phyloP scores from a whole-genome alignment of 2,797 vertebrate species.

The Echeneis naucrates region DNA sequence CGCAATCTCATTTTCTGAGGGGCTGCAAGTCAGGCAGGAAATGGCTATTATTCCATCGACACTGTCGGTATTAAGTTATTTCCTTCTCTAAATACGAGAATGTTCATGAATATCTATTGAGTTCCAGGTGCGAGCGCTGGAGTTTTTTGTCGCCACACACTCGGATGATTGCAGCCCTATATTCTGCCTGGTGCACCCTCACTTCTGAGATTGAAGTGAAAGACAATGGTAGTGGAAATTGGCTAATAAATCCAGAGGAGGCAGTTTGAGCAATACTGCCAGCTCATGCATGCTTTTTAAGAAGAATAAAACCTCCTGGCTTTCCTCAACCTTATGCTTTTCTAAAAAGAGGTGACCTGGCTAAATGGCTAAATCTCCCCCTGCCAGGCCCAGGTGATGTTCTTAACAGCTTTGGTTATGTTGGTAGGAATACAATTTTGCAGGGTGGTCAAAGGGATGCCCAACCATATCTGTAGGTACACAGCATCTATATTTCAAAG shows the following conservation, averaged over 20 bases:
- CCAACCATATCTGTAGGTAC: conserved; percentile 35
- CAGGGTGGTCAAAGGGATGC: conserved; percentile 43
- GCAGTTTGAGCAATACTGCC: conserved; percentile 88
- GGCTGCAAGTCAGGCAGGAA: conserved; percentile 99
- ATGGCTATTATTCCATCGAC: conserved; percentile 99
- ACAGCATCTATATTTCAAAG: conserved; percentile 63
- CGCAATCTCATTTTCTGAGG: conserved; percentile 98
- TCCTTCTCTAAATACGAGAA: conserved; percentile 99
- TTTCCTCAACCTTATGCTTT: conserved; percentile 62
- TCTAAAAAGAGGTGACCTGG: conserved; percentile 60
- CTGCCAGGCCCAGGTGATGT: conserved; percentile 17
- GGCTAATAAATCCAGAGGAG: conserved; percentile 98
- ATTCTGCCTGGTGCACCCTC: conserved; percentile 92
- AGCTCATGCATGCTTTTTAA: conserved; percentile 88
- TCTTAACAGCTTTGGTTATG: conserved; percentile 42
- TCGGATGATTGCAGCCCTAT: conserved; percentile 92
- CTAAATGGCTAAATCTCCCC: conserved; percentile 57
- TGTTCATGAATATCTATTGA: conserved; percentile 99
- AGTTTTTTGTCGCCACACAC: conserved; percentile 86
- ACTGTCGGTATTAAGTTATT: conserved; percentile 99
- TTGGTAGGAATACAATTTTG: conserved; percentile 39
- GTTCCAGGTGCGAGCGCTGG: conserved; percentile 93
- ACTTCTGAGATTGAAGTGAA: conserved; percentile 95
- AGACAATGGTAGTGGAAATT: conserved; percentile 99
- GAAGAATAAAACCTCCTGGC: conserved; percentile 83